Evolutionary conservation across 1,140 invertebrate genomes (phyloP).

Genomic region (Whitmania pigra): DNA sequence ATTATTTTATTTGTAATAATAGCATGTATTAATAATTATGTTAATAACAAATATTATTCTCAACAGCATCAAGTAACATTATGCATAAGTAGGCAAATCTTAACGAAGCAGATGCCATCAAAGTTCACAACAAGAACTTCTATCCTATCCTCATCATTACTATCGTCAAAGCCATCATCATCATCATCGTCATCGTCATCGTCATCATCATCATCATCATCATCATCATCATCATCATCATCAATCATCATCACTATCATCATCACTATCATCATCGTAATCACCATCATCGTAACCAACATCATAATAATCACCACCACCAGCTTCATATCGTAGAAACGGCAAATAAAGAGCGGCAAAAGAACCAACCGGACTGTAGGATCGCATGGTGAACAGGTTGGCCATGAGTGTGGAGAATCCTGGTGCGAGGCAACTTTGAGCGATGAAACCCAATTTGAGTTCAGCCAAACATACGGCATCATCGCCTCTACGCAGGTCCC

Average conservation of each 20-base stretch:
- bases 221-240: background rate
- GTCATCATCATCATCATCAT: background rate
- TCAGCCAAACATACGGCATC: slow-evolving; percentile 78
- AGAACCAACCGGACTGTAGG: slow-evolving; percentile 34
- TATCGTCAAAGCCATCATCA: background rate
- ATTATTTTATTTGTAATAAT: too few relatives aligned
- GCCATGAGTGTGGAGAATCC: slow-evolving; percentile 99
- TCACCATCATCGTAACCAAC: background rate
- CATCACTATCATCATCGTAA: slow-evolving; percentile 1
- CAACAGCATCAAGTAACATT: too few relatives aligned
- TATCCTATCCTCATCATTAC: too few relatives aligned
- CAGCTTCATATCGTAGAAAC: background rate
- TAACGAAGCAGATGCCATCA: too few relatives aligned
- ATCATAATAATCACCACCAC: background rate
- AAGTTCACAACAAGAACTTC: background rate
- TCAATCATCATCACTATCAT: background rate
- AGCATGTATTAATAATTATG: too few relatives aligned
- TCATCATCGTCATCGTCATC: background rate
- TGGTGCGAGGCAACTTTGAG: slow-evolving; percentile 88
- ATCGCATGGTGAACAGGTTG: slow-evolving; percentile 98
- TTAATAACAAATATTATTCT: too few relatives aligned
- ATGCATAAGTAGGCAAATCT: too few relatives aligned
- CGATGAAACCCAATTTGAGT: slow-evolving; percentile 92
- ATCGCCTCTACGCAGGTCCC: slow-evolving; percentile 98
- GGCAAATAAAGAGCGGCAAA: too few relatives aligned